Conservation (phyloP, 1,140 invertebrate genomes). For the Eumaeus atala region DNA sequence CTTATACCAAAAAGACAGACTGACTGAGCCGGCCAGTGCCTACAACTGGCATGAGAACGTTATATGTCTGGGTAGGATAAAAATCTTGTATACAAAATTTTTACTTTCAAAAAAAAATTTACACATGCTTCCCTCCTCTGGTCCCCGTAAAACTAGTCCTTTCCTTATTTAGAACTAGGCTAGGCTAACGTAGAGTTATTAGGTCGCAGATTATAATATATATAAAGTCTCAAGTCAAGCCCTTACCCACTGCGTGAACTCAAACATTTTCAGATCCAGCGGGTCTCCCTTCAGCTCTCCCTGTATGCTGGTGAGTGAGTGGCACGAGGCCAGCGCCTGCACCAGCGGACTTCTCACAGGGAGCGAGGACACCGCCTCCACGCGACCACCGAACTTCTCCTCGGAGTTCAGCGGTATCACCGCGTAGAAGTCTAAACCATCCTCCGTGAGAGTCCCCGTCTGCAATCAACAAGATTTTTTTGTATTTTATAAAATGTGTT, state of each 20-base stretch:
- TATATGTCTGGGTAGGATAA: too few species aligned
- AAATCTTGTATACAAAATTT: too few species aligned
- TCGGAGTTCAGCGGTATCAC: slow-evolving; percentile 78
- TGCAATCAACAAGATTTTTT: slow-evolving; percentile 49
- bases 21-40: too few species aligned
- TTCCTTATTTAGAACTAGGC: too few species aligned
- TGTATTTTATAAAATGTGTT: too few species aligned
- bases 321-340: slow-evolving; percentile 85
- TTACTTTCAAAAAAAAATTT: too few species aligned
- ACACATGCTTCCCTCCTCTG: too few species aligned
- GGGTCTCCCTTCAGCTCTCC: slow-evolving; percentile 86
- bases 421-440: slow-evolving; percentile 94
- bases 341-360: slow-evolving; percentile 69
- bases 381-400: slow-evolving; percentile 76
- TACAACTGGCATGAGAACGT: too few species aligned
- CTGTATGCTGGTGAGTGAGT: slow-evolving; percentile 88
- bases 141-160: too few species aligned
- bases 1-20: too few species aligned
- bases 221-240: neutral
- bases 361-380: slow-evolving; percentile 71
- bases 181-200: too few species aligned
- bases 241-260: slow-evolving; percentile 85
- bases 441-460: slow-evolving; percentile 96
- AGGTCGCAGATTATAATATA: too few species aligned
- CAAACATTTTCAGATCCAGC: slow-evolving; percentile 91